These are phyloP conservation scores for Globia sparganii DNA, from an alignment of 2,888 invertebrate genomes.

Conservation along the genomic window DNA sequence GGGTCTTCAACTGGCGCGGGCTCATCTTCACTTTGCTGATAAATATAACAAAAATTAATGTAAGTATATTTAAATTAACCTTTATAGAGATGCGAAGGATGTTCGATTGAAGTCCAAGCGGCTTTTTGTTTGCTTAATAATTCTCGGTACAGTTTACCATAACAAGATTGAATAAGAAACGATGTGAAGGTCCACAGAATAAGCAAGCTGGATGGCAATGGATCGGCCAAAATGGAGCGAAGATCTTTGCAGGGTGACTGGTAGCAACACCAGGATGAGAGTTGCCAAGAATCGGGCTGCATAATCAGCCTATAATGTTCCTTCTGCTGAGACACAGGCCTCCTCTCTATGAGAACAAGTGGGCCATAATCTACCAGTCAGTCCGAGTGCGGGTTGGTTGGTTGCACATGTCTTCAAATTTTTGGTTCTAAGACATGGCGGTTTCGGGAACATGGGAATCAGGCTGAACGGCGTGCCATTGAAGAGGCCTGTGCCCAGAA, in stretches of 20 bases:
- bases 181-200: not conserved
- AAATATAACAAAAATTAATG: slow-evolving; percentile 31
- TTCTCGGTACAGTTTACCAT: not conserved
- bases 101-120: not conserved
- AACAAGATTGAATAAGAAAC: not conserved
- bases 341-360: no score
- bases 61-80: not conserved
- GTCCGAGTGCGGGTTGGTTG: no score
- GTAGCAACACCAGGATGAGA: not conserved
- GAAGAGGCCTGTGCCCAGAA: not conserved
- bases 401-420: no score
- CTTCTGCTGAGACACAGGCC: no score
- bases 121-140: not conserved
- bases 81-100: not conserved
- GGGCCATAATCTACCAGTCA: no score
- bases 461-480: not conserved
- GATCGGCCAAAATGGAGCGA: not conserved
- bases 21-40: slow-evolving; percentile 70
- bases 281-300: not conserved
- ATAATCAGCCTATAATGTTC: no score
- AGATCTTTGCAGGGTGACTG: not conserved
- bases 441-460: not conserved
- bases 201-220: not conserved
- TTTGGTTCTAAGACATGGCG: no score
- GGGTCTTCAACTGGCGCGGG: slow-evolving; percentile 92